Base-by-base conservation (phyloP, 1,140 invertebrate genomes). In the Macrosteles quadrilineatus region DNA sequence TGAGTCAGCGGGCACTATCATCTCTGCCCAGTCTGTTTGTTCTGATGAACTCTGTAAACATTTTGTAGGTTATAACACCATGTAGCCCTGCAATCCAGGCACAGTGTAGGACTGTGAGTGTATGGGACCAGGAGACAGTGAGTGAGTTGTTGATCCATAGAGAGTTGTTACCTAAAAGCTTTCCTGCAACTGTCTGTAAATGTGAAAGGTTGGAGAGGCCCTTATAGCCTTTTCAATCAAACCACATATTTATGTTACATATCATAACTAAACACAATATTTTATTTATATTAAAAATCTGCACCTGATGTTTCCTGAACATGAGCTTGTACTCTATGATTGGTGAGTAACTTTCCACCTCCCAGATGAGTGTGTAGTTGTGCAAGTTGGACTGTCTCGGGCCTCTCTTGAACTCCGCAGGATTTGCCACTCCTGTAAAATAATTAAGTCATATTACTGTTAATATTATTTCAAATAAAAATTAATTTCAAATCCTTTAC, bases 311-410 rank as follows among this genome's bases (percentile, higher is more conserved):
- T 67, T 75, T 75, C 19, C 75, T 70, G 72, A 91, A 88, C 83
- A 85, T 87, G 12, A 91, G 83, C 59, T 87, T 86, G 71, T 91
- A 91, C 76, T 91, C 87, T 29, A 88, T 87, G 21, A 91, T 87
- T 0, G 86, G 84, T n/a, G 85, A 87, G 74, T 90, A 91, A 65
- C 89, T 91, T 73, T 91, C 89, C 2, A 90, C 89, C 76, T 90
- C 87, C 90, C 90, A 92, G 43, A 90, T 86, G 1, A 92, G 83
- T 12, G 87, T 89, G 75, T 87, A 88, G 11, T 85, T 84, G 29
- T 80, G 80, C 59, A 78, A 79, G 0, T 77, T 77, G 0, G 80
- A 76, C 53, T 78, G 73, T 47, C 79, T 77, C 9, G 82, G 81
- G 63, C 81, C 84, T 64, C 84, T 84, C 70, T 87, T 89, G 63